Conservation (phyloP, 2,113 vertebrate species). For the Girardinichthys multiradiatus region DNA sequence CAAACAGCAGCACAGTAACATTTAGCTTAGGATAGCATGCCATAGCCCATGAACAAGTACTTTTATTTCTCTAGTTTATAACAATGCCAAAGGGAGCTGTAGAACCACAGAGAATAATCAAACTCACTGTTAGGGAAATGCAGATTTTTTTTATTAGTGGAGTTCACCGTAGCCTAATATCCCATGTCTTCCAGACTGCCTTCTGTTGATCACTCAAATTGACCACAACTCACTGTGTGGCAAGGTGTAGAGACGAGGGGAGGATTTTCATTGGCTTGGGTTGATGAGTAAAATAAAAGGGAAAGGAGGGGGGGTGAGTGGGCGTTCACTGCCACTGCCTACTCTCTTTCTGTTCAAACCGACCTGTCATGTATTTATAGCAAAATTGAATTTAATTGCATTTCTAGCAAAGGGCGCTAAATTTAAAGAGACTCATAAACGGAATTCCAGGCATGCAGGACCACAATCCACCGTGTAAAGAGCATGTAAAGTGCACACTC, state of each 20-base stretch:
- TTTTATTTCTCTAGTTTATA: conserved; percentile 40
- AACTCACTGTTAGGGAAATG: conserved; percentile 31
- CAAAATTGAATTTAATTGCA: conserved; percentile 68
- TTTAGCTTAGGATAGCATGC: conserved; percentile 21
- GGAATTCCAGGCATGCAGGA: conserved; percentile 46
- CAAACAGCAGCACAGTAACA: conserved; percentile 49
- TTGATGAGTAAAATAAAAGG: conserved; percentile 44
- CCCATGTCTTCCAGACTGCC: conserved; percentile 54
- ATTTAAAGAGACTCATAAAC: conserved; percentile 66
- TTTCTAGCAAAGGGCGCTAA: conserved; percentile 37
- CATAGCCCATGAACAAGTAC: conserved; percentile 37
- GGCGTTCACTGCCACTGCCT: conserved; percentile 36
- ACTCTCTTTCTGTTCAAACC: conserved; percentile 36
- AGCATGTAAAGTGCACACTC: conserved; percentile 47
- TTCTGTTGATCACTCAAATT: conserved; percentile 66
- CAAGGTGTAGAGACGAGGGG: conserved; percentile 1
- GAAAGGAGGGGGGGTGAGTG: conserved; percentile 28
- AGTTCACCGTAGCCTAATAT: conserved; percentile 51
- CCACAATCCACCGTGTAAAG: conserved; percentile 41
- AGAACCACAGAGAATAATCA: conserved; percentile 33
- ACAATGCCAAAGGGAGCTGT: conserved; percentile 26
- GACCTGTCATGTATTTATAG: conserved; percentile 62
- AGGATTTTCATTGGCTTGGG: conserved; percentile 8
- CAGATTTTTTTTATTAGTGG: conserved; percentile 37
- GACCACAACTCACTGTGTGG: conserved; percentile 56